These are phyloP conservation scores for Acyrthosiphon pisum DNA, from an alignment of 1,140 invertebrate species.

Conservation along the genomic window DNA sequence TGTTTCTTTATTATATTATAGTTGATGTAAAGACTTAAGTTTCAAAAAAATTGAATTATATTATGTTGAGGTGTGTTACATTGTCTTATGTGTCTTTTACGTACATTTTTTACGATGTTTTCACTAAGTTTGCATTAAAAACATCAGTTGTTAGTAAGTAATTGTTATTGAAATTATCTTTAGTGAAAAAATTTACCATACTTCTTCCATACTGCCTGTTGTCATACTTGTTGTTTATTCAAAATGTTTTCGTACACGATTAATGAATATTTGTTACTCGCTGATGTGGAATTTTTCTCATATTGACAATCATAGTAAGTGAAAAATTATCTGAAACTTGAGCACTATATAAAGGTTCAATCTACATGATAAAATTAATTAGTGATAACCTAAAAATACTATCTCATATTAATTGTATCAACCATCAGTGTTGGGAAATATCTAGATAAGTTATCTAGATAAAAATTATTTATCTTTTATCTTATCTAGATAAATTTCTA, in stretches of 20 bases:
- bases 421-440: too few species aligned
- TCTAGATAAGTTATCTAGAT: too few species aligned
- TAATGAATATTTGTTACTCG: not conserved
- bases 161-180: not conserved
- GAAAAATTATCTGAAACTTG: too few species aligned
- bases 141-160: not conserved
- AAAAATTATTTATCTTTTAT: too few species aligned
- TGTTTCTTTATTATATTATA: not conserved
- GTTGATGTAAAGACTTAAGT: not conserved
- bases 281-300: too few species aligned
- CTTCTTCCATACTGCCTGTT: not conserved
- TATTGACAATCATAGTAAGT: too few species aligned
- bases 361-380: too few species aligned
- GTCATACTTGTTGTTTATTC: not conserved
- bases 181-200: not conserved
- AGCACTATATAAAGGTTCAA: too few species aligned
- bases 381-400: too few species aligned
- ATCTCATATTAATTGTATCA: too few species aligned
- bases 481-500: too few species aligned
- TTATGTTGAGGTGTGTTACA: not conserved
- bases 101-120: not conserved
- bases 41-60: not conserved
- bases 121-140: not conserved
- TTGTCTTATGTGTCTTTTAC: too few species aligned
- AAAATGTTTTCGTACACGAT: not conserved